Conservation (phyloP, 2,797 vertebrate genomes). For the Parauchenoglanis punctatus region DNA sequence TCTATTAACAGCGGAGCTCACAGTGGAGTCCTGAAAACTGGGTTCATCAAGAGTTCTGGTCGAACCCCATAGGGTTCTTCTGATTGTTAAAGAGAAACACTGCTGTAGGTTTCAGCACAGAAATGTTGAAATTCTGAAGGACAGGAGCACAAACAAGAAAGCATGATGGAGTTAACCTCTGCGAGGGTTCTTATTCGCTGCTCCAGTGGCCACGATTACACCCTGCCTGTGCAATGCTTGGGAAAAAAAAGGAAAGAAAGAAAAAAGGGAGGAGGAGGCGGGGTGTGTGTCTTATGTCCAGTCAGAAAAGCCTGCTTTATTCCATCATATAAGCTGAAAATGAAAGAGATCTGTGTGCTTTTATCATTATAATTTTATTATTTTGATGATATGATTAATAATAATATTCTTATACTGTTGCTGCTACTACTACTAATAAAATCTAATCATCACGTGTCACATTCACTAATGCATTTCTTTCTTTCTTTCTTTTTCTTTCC, state of each 20-base stretch:
- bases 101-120: background rate
- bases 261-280: background rate
- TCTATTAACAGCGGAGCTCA: background rate
- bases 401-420: background rate
- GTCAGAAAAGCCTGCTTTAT: background rate
- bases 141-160: background rate
- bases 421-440: background rate
- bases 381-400: background rate
- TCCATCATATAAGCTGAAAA: background rate
- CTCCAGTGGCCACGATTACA: slow-evolving; percentile 21
- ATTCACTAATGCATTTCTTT: background rate
- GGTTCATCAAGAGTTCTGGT: background rate
- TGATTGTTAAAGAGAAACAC: background rate
- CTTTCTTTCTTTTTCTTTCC: background rate
- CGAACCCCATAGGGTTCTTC: background rate
- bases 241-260: background rate
- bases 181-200: background rate
- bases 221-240: slow-evolving; percentile 2
- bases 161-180: background rate
- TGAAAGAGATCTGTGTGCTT: background rate
- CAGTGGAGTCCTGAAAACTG: background rate
- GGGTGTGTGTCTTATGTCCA: background rate
- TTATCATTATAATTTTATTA: background rate
- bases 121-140: background rate
- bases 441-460: background rate